Evolutionary conservation across 2,888 invertebrate species (phyloP).

Genomic region (Pasiphila rectangulata): DNA sequence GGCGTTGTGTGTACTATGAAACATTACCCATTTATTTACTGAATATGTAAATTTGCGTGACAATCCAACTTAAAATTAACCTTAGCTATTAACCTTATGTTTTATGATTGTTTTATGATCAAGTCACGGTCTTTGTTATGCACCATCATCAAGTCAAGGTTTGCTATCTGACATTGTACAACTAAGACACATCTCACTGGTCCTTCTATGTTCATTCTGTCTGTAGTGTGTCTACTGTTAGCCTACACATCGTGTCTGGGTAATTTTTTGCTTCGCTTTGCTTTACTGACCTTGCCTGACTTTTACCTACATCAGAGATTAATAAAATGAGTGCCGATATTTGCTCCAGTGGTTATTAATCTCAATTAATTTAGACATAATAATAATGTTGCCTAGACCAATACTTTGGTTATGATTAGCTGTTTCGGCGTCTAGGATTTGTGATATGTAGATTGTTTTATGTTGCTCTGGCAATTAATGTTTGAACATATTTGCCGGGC

Average conservation of each 20-base stretch:
- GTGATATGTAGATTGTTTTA: slow-evolving; percentile 18
- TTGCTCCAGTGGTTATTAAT: slow-evolving; percentile 46
- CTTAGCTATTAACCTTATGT: no score
- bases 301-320: slow-evolving; percentile 53
- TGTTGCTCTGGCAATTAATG: slow-evolving; percentile 28
- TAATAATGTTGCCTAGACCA: slow-evolving; percentile 29
- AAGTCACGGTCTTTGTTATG: no score
- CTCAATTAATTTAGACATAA: slow-evolving; percentile 46
- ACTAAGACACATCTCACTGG: no score
- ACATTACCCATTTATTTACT: no score
- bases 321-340: slow-evolving; percentile 40
- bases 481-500: slow-evolving; percentile 16
- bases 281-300: slow-evolving; percentile 54
- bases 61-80: no score
- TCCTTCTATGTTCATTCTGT: not conserved
- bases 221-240: slow-evolving; percentile 32
- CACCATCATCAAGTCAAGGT: no score
- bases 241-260: slow-evolving; percentile 29
- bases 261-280: slow-evolving; percentile 42
- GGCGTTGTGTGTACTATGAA: no score
- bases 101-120: no score
- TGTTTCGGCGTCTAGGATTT: slow-evolving; percentile 23
- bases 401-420: slow-evolving; percentile 24
- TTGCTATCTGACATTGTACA: no score
- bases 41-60: no score